Base-by-base conservation (phyloP, 1,140 invertebrate species). In the Trinorchestia longiramus region DNA sequence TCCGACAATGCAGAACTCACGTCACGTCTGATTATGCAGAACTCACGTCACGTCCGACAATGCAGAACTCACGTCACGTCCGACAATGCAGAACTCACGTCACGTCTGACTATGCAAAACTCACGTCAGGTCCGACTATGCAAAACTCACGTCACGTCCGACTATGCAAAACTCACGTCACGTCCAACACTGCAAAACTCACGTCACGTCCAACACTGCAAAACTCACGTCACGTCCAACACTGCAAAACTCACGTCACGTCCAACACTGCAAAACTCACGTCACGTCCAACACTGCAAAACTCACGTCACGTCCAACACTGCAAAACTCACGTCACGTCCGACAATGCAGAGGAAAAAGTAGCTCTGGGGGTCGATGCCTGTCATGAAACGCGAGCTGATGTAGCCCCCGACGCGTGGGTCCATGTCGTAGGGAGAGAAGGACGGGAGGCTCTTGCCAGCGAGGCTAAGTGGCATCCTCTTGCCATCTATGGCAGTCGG, bases 261-360 rank as follows among this genome's bases (percentile, higher is more conserved):
- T 41, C 87, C 8, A 87, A 15, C 4, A 87, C 41, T 6, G 4
- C 11, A 8, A 36, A 36, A 8, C 8, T 8, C 41, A 87, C 87
- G 41, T 87, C 36, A 36, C 36, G 8, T 8, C 87, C 8, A 41
- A 36, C 87, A 41, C 36, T 15, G 8, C 8, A 36, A 87, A 36
- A 15, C 62, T 77, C 62, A 77, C 87, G 40, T 36, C 87, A 87
- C 8, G 87, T 8, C 87, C 87, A 36, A 36, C 87, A 87, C 42
- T n/a, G n/a, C n/a, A n/a, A 87, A 19, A 96, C 96, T 96, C 96
- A 96, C 96, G 87, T 97, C 99, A 97, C 99, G 98, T 96, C 99
- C 99, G 95, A 99, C 99, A 99, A 99, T 99, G 97, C 99, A 99
- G 98, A 99, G 99, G 97, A 99, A 99, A 97, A 99, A 99, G 97